Percentiles rank a stretch among this genome's conserved stretches.
phyloP scores from a whole-genome alignment of 1,140 invertebrate species.

The Eupeodes corollae region DNA sequence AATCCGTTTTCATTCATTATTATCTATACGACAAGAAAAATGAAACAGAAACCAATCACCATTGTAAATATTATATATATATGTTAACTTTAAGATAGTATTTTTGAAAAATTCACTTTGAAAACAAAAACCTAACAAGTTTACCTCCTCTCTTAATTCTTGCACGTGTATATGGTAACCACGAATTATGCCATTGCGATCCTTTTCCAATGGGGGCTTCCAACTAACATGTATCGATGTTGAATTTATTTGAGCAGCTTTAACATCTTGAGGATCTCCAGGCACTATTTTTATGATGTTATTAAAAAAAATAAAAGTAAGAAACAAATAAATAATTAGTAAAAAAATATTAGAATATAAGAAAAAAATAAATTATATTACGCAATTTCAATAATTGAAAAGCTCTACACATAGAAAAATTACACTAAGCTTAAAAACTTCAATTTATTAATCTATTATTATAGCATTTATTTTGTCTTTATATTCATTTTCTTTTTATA shows the following conservation, averaged over 20 bases:
- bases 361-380: neutral
- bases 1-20: no score
- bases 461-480: no score
- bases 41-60: no score
- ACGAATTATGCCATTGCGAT: slow-evolving; percentile 90
- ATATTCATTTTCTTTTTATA: no score
- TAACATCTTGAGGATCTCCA: slow-evolving; percentile 86
- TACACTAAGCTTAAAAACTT: no score
- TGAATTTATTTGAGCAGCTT: slow-evolving; percentile 77
- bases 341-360: neutral
- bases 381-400: no score
- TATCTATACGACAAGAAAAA: no score
- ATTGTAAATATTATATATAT: no score
- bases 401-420: no score
- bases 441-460: no score
- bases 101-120: no score
- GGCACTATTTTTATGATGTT: slow-evolving; percentile 60
- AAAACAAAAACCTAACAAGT: neutral
- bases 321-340: neutral
- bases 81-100: no score
- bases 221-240: slow-evolving; percentile 84
- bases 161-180: slow-evolving; percentile 94
- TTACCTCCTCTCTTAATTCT: slow-evolving; percentile 75
- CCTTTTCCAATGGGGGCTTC: slow-evolving; percentile 79
- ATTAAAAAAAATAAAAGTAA: neutral